Evolutionary conservation across 2,113 vertebrate genomes (phyloP).

Genomic region (Corythoichthys intestinalis): DNA sequence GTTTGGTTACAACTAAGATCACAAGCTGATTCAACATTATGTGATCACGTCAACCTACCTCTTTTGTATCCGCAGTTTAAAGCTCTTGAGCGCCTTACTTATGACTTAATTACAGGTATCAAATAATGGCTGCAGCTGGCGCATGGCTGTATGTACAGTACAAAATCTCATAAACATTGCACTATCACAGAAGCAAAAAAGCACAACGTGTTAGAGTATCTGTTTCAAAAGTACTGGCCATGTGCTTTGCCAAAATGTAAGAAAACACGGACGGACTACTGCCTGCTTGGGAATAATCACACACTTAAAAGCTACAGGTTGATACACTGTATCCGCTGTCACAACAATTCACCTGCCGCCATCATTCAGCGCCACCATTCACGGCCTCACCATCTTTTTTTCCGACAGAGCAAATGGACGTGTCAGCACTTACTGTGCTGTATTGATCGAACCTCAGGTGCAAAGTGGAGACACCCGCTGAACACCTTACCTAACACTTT

Average conservation of each 20-base stretch:
- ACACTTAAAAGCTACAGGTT: constrained; percentile 60
- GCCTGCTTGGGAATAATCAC: constrained; percentile 38
- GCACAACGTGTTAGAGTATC: constrained; percentile 58
- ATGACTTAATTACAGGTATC: constrained; percentile 64
- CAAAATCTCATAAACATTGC: constrained; percentile 60
- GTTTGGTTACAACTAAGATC: constrained; percentile 47
- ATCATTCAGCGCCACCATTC: constrained; percentile 73
- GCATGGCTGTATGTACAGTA: constrained; percentile 55
- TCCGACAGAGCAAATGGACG: constrained; percentile 58
- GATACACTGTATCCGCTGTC: constrained; percentile 73
- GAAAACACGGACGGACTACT: constrained; percentile 41
- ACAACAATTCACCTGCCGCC: constrained; percentile 84
- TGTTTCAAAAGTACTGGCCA: constrained; percentile 53
- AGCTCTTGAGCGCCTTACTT: constrained; percentile 49
- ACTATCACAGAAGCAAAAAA: constrained; percentile 47
- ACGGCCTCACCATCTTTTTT: constrained; percentile 31
- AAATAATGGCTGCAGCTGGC: constrained; percentile 72
- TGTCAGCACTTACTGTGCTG: constrained; percentile 73
- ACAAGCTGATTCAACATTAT: constrained; percentile 40
- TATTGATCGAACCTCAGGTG: constrained; percentile 78
- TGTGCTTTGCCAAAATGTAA: constrained; percentile 48
- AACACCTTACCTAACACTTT: constrained; percentile 54
- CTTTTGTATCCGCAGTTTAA: constrained; percentile 51
- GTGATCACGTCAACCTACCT: constrained; percentile 30
- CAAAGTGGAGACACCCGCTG: constrained; percentile 51